These are phyloP conservation scores for Saccopteryx bilineata DNA, from an alignment of 2,113 vertebrate species.

Conservation along the genomic window DNA sequence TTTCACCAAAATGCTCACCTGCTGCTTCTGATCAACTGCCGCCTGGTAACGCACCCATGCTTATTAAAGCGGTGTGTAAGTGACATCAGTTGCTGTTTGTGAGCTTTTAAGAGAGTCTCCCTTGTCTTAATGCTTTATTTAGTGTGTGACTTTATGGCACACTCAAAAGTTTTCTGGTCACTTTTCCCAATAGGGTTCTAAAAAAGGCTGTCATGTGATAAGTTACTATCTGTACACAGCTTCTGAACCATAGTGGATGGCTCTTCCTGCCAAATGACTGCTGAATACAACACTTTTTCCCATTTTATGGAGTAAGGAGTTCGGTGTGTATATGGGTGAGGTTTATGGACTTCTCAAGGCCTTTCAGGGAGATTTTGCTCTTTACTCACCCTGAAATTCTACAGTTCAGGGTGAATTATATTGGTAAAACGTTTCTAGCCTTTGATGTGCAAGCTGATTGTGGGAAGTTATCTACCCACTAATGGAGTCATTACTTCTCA, in stretches of 20 bases:
- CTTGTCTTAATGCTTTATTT: not conserved
- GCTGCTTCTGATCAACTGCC: not conserved
- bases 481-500: not conserved
- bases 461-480: not conserved
- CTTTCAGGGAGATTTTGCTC: not conserved
- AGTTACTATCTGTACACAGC: not conserved
- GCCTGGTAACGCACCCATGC: constrained; percentile 7
- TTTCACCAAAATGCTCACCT: not conserved
- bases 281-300: not conserved
- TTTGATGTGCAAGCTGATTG: not conserved
- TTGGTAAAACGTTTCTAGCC: constrained; percentile 16
- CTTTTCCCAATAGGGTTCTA: not conserved
- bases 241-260: not conserved
- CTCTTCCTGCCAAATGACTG: not conserved
- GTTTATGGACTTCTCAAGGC: not conserved
- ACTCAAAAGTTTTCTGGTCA: constrained; percentile 29
- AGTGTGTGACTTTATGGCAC: constrained; percentile 18
- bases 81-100: not conserved
- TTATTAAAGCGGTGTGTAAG: constrained; percentile 49
- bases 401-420: not conserved
- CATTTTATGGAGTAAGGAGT: not conserved
- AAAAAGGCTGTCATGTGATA: not conserved
- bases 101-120: constrained; percentile 33
- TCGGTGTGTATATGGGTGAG: not conserved
- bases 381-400: not conserved